These are phyloP conservation scores for Phyllostomus hastatus DNA, from an alignment of 2,113 vertebrate genomes.

Conservation along the genomic window DNA sequence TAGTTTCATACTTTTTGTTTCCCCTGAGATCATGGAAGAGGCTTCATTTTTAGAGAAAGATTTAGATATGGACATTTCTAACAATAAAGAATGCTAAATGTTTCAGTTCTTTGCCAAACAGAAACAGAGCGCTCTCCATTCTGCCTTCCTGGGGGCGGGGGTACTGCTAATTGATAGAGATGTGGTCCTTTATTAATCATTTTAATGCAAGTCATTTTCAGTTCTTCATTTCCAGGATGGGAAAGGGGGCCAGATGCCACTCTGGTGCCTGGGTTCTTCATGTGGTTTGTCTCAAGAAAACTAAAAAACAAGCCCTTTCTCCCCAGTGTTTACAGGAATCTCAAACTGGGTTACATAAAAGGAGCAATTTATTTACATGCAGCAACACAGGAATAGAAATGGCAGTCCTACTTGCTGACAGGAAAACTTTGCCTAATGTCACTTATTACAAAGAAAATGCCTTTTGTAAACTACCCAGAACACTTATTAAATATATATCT, in stretches of 20 bases:
- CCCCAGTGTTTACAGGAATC: conserved; percentile 62
- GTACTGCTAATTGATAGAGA: not conserved
- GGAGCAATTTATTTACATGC: conserved; percentile 14
- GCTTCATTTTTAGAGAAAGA: conserved; percentile 25
- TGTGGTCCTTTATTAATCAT: conserved; percentile 41
- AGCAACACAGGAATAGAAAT: conserved; percentile 34
- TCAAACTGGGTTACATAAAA: conserved; percentile 61
- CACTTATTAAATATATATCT: conserved; percentile 48
- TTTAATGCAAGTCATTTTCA: conserved; percentile 45
- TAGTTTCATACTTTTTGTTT: not conserved
- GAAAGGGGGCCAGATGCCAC: conserved; percentile 25
- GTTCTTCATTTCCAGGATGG: conserved; percentile 17
- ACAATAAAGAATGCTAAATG: not conserved
- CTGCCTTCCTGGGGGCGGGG: not conserved
- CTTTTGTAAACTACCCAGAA: conserved; percentile 36
- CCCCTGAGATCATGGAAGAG: not conserved
- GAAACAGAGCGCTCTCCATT: not conserved
- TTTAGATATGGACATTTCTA: conserved; percentile 24
- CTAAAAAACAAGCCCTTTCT: conserved; percentile 58
- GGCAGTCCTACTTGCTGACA: conserved; percentile 36
- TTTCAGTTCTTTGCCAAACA: not conserved
- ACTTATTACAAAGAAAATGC: conserved; percentile 33
- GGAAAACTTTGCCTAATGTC: conserved; percentile 41
- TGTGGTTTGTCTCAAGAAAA: conserved; percentile 69
- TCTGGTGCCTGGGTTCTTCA: conserved; percentile 66